Conservation (phyloP, 2,888 invertebrate genomes). For the Philopedon plagiatum region DNA sequence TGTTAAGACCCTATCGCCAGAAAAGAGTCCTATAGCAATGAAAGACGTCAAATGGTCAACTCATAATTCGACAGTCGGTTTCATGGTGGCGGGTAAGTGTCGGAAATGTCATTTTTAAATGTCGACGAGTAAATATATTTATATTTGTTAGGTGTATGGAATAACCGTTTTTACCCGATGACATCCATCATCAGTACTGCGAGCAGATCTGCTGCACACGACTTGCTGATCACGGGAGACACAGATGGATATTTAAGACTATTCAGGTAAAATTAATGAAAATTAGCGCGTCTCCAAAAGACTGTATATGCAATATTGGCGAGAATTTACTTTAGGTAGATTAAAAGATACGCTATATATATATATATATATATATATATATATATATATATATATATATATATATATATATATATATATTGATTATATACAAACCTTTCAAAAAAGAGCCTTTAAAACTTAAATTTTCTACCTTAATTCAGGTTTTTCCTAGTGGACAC, state of each 20-base stretch:
- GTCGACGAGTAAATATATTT: background rate
- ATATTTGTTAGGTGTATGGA: constrained; percentile 81
- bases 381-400: too few relatives aligned
- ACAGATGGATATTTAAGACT: constrained; percentile 84
- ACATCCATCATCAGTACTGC: constrained; percentile 87
- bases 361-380: too few relatives aligned
- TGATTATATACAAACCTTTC: too few relatives aligned
- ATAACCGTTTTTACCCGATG: constrained; percentile 89
- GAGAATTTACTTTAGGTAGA: too few relatives aligned
- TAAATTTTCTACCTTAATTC: too few relatives aligned
- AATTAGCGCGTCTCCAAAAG: too few relatives aligned
- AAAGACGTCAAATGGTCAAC: constrained; percentile 93
- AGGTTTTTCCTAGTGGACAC: too few relatives aligned
- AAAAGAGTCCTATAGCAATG: constrained; percentile 91
- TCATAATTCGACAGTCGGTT: constrained; percentile 89
- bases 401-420: too few relatives aligned
- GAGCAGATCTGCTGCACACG: constrained; percentile 86
- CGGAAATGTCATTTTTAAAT: background rate
- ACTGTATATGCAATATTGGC: too few relatives aligned
- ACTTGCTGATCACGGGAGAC: constrained; percentile 88
- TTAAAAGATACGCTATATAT: too few relatives aligned
- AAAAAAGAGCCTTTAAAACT: too few relatives aligned
- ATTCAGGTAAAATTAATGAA: too few relatives aligned
- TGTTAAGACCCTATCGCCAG: constrained; percentile 87
- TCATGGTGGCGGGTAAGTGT: constrained; percentile 83